A percentile compares a stretch with the other conserved stretches of the same genome.
Conservation (phyloP, 35 echinoderm and acorn worm species). For the Lytechinus pictus region DNA sequence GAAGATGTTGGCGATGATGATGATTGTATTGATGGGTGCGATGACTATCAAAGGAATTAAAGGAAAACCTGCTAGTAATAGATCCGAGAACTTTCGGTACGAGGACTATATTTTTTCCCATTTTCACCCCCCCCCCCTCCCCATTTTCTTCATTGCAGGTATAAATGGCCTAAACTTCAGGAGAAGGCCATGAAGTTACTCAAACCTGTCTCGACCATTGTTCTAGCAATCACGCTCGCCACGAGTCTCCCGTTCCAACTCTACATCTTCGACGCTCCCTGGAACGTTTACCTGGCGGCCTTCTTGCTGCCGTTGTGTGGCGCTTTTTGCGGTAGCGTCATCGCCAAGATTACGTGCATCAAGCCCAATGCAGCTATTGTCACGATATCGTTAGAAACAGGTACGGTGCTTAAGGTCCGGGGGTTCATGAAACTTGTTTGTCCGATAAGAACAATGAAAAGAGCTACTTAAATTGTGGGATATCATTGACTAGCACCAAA, state of each 20-base stretch:
- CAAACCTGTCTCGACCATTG: slow-evolving; percentile 25
- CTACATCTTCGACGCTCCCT: slow-evolving; percentile 52
- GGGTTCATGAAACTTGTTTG: too few species aligned
- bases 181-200: slow-evolving; percentile 35
- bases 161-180: slow-evolving; percentile 32
- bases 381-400: slow-evolving; percentile 31
- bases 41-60: too few species aligned
- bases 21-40: too few species aligned
- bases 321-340: slow-evolving; percentile 10
- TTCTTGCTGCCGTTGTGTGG: slow-evolving; percentile 33
- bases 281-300: slow-evolving; percentile 28
- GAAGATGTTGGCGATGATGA: too few species aligned
- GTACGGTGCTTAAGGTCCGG: not conserved
- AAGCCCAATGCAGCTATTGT: slow-evolving; percentile 24
- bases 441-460: too few species aligned
- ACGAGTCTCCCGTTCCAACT: slow-evolving; percentile 42
- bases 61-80: too few species aligned
- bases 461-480: too few species aligned
- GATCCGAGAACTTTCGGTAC: too few species aligned
- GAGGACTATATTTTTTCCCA: too few species aligned
- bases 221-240: slow-evolving; percentile 8
- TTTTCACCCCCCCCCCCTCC: not conserved
- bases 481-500: too few species aligned
- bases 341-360: slow-evolving; percentile 29
- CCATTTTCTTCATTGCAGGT: not conserved